phyloP scores from a whole-genome alignment of 2,888 invertebrate species.

The Trimorus sp. region DNA sequence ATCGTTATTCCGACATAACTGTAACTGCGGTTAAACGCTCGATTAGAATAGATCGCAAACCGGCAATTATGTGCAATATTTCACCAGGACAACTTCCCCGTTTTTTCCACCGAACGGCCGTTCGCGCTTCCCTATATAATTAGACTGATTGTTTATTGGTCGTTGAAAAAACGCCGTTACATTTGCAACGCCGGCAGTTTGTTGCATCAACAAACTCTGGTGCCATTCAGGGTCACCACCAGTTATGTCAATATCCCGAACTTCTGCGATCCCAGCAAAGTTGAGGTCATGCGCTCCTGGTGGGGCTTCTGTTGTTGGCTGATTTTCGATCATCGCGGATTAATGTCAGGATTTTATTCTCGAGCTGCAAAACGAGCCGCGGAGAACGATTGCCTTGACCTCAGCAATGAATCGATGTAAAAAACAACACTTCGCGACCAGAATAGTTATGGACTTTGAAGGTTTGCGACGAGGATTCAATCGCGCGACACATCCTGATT shows the following conservation, averaged over 20 bases:
- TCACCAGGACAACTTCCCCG: slow-evolving; percentile 7
- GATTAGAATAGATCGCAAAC: slow-evolving; percentile 19
- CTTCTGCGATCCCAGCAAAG: slow-evolving; percentile 9
- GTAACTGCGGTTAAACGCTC: slow-evolving; percentile 10
- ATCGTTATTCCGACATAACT: slow-evolving; percentile 31
- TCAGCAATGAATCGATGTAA: slow-evolving; percentile 16
- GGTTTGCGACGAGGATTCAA: neutral
- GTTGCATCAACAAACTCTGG: slow-evolving; percentile 51
- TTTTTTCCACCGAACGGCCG: neutral
- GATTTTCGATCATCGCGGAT: neutral
- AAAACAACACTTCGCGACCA: slow-evolving; percentile 3
- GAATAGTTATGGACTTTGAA: slow-evolving; percentile 3
- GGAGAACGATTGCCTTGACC: slow-evolving; percentile 26
- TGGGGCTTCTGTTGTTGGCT: slow-evolving; percentile 34
- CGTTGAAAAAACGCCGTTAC: slow-evolving; percentile 10
- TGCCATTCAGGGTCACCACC: slow-evolving; percentile 34
- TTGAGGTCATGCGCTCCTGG: slow-evolving; percentile 17
- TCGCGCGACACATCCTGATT: neutral
- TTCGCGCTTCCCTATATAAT: slow-evolving; percentile 25
- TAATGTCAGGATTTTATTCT: neutral
- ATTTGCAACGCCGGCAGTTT: slow-evolving; percentile 31
- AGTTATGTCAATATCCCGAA: slow-evolving; percentile 49
- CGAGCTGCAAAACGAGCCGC: neutral
- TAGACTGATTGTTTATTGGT: slow-evolving; percentile 30
- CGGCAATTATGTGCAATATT: slow-evolving; percentile 41